These are phyloP conservation scores for Drosophila kanapiae DNA, from an alignment of 1,140 invertebrate genomes.

Conservation along the genomic window DNA sequence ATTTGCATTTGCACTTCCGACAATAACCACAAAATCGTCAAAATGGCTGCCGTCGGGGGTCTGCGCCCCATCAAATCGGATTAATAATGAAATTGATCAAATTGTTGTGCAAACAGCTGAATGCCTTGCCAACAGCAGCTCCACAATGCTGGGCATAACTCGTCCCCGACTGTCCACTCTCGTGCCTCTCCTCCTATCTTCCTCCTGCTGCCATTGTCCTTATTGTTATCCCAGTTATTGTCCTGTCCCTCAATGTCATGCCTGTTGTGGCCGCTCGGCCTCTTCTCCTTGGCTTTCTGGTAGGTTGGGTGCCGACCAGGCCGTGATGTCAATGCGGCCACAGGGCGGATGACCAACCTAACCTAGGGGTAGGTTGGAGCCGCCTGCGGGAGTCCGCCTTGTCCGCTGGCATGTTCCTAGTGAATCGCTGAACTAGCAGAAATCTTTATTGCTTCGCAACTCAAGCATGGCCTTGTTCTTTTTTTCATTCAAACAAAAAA, in stretches of 20 bases:
- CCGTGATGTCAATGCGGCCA: slow-evolving; percentile 20
- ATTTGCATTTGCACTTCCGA: slow-evolving; percentile 56
- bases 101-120: slow-evolving; percentile 60
- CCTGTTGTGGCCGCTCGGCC: slow-evolving; percentile 22
- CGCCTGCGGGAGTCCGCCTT: slow-evolving; percentile 5
- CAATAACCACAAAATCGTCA: slow-evolving; percentile 54
- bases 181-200: not conserved
- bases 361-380: slow-evolving; percentile 1
- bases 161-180: slow-evolving; percentile 17
- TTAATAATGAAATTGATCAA: slow-evolving; percentile 63
- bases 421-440: slow-evolving; percentile 67
- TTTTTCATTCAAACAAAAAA: slow-evolving; percentile 6
- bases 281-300: slow-evolving; percentile 2
- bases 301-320: slow-evolving; percentile 17
- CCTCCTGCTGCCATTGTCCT: slow-evolving; percentile 36
- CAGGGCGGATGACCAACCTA: slow-evolving; percentile 20
- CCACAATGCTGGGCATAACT: slow-evolving; percentile 26
- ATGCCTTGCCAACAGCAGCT: slow-evolving; percentile 23
- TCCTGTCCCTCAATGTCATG: slow-evolving; percentile 36
- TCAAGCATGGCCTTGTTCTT: slow-evolving; percentile 40
- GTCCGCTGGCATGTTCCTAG: slow-evolving; percentile 27
- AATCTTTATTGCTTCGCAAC: slow-evolving; percentile 72
- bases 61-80: slow-evolving; percentile 45
- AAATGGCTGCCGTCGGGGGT: slow-evolving; percentile 33
- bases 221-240: slow-evolving; percentile 44